A percentile compares a stretch with the other conserved stretches of the same genome.
These are phyloP conservation scores for Drepana arcuata DNA, from an alignment of 1,140 invertebrate genomes.

Conservation along the genomic window DNA sequence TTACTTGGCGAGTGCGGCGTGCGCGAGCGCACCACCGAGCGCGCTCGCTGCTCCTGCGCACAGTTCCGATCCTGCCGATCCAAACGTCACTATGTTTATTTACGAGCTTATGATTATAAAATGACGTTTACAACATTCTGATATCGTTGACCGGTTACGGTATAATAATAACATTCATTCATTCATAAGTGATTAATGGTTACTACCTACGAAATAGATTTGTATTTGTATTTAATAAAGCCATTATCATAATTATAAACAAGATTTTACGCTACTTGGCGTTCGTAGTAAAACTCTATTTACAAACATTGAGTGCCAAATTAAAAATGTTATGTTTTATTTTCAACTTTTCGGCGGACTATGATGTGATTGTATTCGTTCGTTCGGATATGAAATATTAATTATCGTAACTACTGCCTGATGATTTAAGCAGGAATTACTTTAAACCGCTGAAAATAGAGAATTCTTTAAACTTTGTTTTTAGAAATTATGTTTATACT, in stretches of 20 bases:
- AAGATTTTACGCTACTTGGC: slow-evolving; percentile 53
- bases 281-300: slow-evolving; percentile 56
- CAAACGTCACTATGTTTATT: slow-evolving; percentile 61
- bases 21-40: slow-evolving; percentile 9
- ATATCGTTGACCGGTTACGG: slow-evolving; percentile 60
- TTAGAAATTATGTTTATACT: too few species aligned
- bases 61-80: slow-evolving; percentile 39
- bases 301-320: slow-evolving; percentile 26
- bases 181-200: slow-evolving; percentile 64
- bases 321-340: not conserved
- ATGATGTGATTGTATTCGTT: too few species aligned
- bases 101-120: slow-evolving; percentile 69
- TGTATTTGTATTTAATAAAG: slow-evolving; percentile 59
- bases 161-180: slow-evolving; percentile 62
- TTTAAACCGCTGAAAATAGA: too few species aligned
- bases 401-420: too few species aligned
- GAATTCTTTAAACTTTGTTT: too few species aligned
- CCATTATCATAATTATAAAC: slow-evolving; percentile 68
- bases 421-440: too few species aligned
- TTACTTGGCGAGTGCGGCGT: slow-evolving; percentile 31
- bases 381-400: too few species aligned
- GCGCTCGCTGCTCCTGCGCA: slow-evolving; percentile 16
- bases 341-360: slow-evolving; percentile 4
- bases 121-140: slow-evolving; percentile 61
- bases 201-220: slow-evolving; percentile 64